Evolutionary conservation across 2,797 vertebrate genomes (phyloP), one percentile per base, ranked within the genome.

Genomic region (Orestias chungarensis): DNA sequence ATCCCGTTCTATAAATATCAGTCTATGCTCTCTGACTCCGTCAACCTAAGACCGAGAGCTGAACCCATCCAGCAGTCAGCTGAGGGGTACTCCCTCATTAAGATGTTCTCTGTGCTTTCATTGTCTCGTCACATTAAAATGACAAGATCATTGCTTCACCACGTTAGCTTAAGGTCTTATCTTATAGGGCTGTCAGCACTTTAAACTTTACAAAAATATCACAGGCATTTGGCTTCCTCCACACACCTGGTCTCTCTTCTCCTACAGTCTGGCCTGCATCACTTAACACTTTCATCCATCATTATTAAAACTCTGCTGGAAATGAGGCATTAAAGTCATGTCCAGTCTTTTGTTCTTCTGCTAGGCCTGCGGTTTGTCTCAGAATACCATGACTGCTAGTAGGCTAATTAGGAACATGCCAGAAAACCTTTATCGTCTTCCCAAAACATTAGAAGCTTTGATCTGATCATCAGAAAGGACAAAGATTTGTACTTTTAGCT

Each of bases 381-480:
- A 46, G 44, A 46, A 46, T 18, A 0, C 66, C 71, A 70, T 46
- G 73, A 75, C 47, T 4, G 9, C 23, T 11, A 7, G 68, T 78
- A 91, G 86, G 75, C 87, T 79, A 74, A 79, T 4, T 23, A 69
- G 57, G n/a, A 72, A 80, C 77, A 64, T 54, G 74, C 69, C 75
- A 65, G 65, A 80, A 83, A 35, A 0, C n/a, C 64, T 75, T 75
- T 62, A 43, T 61, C 27, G 35, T 64, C 76, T 15, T 38, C 43
- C 6, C 17, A 47, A 62, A 70, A 23, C 57, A 17, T 50, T 70
- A 15, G 23, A 40, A 10, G 44, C n/a, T n/a, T n/a, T n/a, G n/a
- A n/a, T n/a, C n/a, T n/a, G n/a, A n/a, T n/a, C n/a, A n/a, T n/a
- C n/a, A n/a, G n/a, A n/a, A n/a, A n/a, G n/a, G n/a, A n/a, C n/a